A percentile compares a stretch with the other conserved stretches of the same genome.
Conservation (phyloP, 1,140 invertebrate genomes). For the Diorhabda carinulata region DNA sequence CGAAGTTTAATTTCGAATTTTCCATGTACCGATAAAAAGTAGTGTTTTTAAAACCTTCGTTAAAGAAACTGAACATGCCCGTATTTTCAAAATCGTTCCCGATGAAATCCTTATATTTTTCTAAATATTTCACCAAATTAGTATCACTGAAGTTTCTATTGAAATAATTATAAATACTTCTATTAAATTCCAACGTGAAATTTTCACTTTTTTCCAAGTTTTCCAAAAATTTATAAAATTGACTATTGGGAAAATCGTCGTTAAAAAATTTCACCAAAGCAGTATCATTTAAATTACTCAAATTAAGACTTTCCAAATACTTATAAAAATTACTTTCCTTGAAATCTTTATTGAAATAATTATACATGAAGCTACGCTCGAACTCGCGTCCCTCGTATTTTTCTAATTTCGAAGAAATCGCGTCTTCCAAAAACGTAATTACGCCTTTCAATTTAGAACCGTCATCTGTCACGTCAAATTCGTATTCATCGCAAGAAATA, state of each 20-base stretch:
- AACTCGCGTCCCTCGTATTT: neutral
- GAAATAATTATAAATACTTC: conserved; percentile 15
- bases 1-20: neutral
- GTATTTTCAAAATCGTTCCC: conserved; percentile 1
- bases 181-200: conserved; percentile 6
- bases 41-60: conserved; percentile 13
- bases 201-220: conserved; percentile 5
- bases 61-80: conserved; percentile 11
- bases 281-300: conserved; percentile 4
- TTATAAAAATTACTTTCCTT: conserved; percentile 16
- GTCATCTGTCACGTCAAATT: neutral
- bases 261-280: conserved; percentile 1
- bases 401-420: neutral
- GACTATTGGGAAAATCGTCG: conserved; percentile 6
- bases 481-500: conserved; percentile 5
- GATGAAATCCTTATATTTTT: neutral
- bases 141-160: conserved; percentile 12
- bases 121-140: conserved; percentile 12
- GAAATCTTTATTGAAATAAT: conserved; percentile 16
- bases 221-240: conserved; percentile 12
- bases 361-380: conserved; percentile 1
- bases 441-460: neutral
- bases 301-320: conserved; percentile 12
- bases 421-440: neutral
- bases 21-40: conserved; percentile 11